Evolutionary conservation across 2,888 invertebrate species (phyloP).

Genomic region (Nebria salina): DNA sequence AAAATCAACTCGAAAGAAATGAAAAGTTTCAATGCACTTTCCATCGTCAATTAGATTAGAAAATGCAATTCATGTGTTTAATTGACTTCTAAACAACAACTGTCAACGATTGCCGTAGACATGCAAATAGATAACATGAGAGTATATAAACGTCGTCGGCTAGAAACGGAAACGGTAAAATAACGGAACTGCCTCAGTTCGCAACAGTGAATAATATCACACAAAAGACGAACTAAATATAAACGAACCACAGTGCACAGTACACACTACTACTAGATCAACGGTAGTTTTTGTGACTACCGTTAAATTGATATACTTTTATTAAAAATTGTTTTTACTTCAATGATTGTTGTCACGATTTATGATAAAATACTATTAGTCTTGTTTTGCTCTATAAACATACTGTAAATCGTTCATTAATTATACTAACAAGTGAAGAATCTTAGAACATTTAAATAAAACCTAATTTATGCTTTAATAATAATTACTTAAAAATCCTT

Average conservation of each 20-base stretch:
- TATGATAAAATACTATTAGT: not conserved
- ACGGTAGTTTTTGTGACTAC: conserved; percentile 9
- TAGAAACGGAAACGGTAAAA: conserved; percentile 35
- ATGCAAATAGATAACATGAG: conserved; percentile 3
- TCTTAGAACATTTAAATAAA: not conserved
- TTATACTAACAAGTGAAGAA: not conserved
- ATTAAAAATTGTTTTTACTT: not conserved
- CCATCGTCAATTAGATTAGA: conserved; percentile 23
- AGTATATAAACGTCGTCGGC: not conserved
- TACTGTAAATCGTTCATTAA: not conserved
- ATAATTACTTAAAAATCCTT: too few species aligned
- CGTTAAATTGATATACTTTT: conserved; percentile 9
- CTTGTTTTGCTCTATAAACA: not conserved
- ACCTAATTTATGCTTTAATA: too few species aligned
- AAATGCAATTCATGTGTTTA: conserved; percentile 11
- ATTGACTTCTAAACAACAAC: not conserved
- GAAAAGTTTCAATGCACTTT: conserved; percentile 26
- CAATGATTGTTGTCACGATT: not conserved
- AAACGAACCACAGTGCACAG: not conserved
- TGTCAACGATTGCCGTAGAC: not conserved
- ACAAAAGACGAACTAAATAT: not conserved
- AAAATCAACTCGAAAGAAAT: conserved; percentile 2
- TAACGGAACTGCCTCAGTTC: conserved; percentile 25
- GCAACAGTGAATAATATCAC: not conserved
- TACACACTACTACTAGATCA: not conserved